These are phyloP conservation scores for Hetaerina titia DNA, from an alignment of 2,888 invertebrate genomes.

Conservation along the genomic window DNA sequence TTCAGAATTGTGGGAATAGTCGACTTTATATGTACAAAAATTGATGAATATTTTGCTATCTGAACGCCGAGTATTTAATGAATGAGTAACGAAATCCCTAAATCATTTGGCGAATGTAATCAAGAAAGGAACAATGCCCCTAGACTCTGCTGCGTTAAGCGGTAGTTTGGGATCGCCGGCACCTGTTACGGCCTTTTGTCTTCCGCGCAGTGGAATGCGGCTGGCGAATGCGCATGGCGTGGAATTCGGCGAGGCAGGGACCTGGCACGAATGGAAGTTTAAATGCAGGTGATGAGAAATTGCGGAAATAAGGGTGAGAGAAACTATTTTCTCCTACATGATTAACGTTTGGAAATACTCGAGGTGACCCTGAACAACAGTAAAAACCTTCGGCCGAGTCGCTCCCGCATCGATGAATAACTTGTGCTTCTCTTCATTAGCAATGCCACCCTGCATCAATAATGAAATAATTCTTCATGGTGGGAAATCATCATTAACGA, in stretches of 20 bases:
- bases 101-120: not conserved
- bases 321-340: not conserved
- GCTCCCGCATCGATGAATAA: too few relatives aligned
- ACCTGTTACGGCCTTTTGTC: not conserved
- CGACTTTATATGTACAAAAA: too few relatives aligned
- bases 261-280: slow-evolving; percentile 3
- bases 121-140: not conserved
- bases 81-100: not conserved
- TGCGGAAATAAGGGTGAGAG: not conserved
- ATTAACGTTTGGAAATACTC: not conserved
- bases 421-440: too few relatives aligned
- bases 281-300: not conserved
- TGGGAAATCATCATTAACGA: too few relatives aligned
- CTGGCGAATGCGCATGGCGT: not conserved
- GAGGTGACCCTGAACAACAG: not conserved
- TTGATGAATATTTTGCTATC: too few relatives aligned
- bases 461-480: too few relatives aligned
- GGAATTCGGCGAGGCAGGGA: not conserved
- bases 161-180: not conserved
- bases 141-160: not conserved
- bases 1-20: too few relatives aligned
- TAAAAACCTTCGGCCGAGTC: too few relatives aligned
- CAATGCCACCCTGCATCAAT: too few relatives aligned
- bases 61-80: too few relatives aligned
- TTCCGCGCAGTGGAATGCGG: not conserved